These are phyloP conservation scores for Spondyliosoma cantharus DNA, from an alignment of 2,797 vertebrate genomes.

Conservation along the genomic window DNA sequence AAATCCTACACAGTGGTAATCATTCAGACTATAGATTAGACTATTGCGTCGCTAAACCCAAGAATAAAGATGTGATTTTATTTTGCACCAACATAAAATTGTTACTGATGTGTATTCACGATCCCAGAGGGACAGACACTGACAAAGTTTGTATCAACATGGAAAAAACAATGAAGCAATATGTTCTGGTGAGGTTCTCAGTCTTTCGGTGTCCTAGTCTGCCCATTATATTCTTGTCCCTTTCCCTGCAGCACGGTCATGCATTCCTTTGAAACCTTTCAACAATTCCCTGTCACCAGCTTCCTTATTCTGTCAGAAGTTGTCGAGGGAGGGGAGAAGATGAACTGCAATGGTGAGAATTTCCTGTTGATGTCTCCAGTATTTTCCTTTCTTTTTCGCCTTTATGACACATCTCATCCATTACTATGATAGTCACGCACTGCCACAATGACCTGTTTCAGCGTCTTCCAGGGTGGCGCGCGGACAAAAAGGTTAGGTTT, in stretches of 20 bases:
- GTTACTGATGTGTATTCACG: not conserved
- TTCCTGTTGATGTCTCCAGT: constrained; percentile 65
- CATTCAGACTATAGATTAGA: not conserved
- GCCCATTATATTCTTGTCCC: constrained; percentile 27
- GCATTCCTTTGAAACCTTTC: constrained; percentile 59
- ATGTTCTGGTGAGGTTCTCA: not conserved
- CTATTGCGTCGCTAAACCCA: not conserved
- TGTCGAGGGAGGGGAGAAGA: constrained; percentile 40
- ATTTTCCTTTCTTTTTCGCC: constrained; percentile 55
- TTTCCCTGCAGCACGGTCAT: not conserved
- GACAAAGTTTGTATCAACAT: not conserved
- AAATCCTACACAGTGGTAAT: too few relatives aligned
- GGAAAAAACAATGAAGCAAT: not conserved
- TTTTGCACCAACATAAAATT: not conserved
- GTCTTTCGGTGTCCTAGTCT: not conserved
- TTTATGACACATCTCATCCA: constrained; percentile 39
- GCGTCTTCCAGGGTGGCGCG: not conserved
- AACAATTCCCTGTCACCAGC: constrained; percentile 48
- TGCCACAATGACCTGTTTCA: constrained; percentile 26
- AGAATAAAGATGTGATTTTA: not conserved
- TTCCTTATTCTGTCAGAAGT: constrained; percentile 61
- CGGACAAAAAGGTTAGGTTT: constrained; percentile 52
- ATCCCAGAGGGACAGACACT: not conserved
- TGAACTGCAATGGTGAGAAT: constrained; percentile 57
- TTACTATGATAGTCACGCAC: constrained; percentile 27